Evolutionary conservation across 2,888 invertebrate genomes (phyloP).

Genomic region (Philaethria dido): DNA sequence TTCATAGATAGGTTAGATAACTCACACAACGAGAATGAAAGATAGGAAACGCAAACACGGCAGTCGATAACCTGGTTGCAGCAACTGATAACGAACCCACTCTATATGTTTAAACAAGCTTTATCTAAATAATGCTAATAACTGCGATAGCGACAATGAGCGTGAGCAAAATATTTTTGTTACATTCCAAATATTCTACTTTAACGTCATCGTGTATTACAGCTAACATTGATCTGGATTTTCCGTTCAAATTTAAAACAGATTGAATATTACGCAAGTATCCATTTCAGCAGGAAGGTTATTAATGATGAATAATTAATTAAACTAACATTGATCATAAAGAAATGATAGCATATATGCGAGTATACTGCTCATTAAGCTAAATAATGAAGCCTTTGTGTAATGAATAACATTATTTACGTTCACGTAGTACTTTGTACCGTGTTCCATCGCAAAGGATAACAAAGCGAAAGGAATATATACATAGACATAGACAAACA

Average conservation of each 20-base stretch:
- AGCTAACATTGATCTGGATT: neutral
- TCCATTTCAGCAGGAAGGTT: neutral
- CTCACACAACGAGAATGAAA: slow-evolving; percentile 63
- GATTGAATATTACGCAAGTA: neutral
- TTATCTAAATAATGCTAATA: slow-evolving; percentile 49
- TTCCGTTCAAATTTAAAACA: neutral
- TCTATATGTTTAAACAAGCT: slow-evolving; percentile 53
- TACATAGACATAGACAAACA: too few relatives aligned
- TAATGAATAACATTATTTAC: slow-evolving; percentile 19
- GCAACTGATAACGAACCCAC: slow-evolving; percentile 62
- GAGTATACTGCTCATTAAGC: slow-evolving; percentile 8
- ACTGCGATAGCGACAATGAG: slow-evolving; percentile 39
- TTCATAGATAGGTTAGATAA: slow-evolving; percentile 63
- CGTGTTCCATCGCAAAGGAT: slow-evolving; percentile 1
- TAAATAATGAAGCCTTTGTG: slow-evolving; percentile 20
- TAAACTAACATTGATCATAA: slow-evolving; percentile 3
- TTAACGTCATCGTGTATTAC: slow-evolving; percentile 16
- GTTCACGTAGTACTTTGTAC: slow-evolving; percentile 4
- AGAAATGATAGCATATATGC: neutral
- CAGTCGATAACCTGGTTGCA: slow-evolving; percentile 79
- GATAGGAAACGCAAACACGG: slow-evolving; percentile 75
- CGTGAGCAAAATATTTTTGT: slow-evolving; percentile 33
- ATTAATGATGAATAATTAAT: slow-evolving; percentile 7
- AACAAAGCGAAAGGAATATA: slow-evolving; percentile 25
- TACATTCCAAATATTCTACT: slow-evolving; percentile 20